These are phyloP conservation scores for Trachelus iudaicus DNA, from an alignment of 2,888 invertebrate species.

Conservation along the genomic window DNA sequence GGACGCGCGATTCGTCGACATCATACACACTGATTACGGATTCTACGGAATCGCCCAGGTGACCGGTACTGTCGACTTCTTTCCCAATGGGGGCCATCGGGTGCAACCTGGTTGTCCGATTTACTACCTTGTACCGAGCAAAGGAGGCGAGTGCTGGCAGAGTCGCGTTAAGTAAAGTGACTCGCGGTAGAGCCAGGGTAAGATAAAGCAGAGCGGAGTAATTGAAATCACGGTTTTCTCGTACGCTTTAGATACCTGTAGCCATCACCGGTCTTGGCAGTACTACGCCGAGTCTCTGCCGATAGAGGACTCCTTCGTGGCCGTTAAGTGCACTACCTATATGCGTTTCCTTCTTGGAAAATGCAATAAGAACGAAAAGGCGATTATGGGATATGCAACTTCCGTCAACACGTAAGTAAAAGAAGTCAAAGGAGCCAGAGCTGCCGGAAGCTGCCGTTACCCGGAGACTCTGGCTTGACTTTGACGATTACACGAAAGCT, in stretches of 20 bases:
- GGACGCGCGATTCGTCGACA: conserved; percentile 68
- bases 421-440: not conserved
- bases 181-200: not conserved
- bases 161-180: not conserved
- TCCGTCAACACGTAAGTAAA: conserved; percentile 44
- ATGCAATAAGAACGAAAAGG: conserved; percentile 19
- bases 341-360: conserved; percentile 9
- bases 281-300: conserved; percentile 67
- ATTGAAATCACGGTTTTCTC: not conserved
- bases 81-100: conserved; percentile 67
- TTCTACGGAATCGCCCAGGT: conserved; percentile 58
- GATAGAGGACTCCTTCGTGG: conserved; percentile 58
- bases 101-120: conserved; percentile 67
- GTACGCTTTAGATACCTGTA: conserved; percentile 65
- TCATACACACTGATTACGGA: conserved; percentile 68
- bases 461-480: not conserved
- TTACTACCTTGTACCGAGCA: conserved; percentile 31
- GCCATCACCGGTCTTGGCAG: conserved; percentile 68
- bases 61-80: conserved; percentile 66
- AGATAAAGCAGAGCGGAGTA: conserved; percentile 1
- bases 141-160: conserved; percentile 52
- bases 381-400: conserved; percentile 48
- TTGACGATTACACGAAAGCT: not conserved
- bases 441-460: not conserved
- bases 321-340: conserved; percentile 36